These are phyloP conservation scores for Sarcophaga carnaria DNA, from an alignment of 2,888 invertebrate genomes.

Conservation along the genomic window DNA sequence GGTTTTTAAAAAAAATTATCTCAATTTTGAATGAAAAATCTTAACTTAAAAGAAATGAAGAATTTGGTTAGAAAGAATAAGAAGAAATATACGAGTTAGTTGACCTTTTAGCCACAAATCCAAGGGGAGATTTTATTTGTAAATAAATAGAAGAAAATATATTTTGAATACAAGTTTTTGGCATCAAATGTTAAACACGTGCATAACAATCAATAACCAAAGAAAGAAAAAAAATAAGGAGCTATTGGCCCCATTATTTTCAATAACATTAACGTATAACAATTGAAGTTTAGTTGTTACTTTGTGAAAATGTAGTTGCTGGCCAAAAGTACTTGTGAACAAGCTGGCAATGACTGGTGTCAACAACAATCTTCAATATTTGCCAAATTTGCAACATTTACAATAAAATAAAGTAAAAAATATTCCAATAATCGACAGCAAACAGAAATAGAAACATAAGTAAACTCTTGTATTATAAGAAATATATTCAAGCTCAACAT, in stretches of 20 bases:
- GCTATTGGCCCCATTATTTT: slow-evolving; percentile 10
- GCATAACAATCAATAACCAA: background rate
- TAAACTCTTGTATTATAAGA: background rate
- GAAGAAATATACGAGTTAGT: too few relatives aligned
- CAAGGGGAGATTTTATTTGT: background rate
- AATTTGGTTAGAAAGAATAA: too few relatives aligned
- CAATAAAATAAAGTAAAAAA: background rate
- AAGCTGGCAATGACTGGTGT: slow-evolving; percentile 26
- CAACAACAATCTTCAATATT: slow-evolving; percentile 16
- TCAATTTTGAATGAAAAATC: too few relatives aligned
- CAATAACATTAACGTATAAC: slow-evolving; percentile 10
- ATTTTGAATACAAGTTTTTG: background rate
- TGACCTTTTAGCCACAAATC: too few relatives aligned
- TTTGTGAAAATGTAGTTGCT: slow-evolving; percentile 17
- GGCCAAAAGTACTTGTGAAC: slow-evolving; percentile 25
- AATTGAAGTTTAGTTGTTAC: slow-evolving; percentile 1
- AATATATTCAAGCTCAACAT: slow-evolving; percentile 77
- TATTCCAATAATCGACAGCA: background rate
- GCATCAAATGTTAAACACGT: background rate
- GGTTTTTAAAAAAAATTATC: too few relatives aligned
- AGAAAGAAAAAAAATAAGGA: background rate
- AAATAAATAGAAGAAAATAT: background rate
- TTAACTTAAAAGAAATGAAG: too few relatives aligned
- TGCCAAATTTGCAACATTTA: slow-evolving; percentile 39
- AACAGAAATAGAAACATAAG: background rate